Conservation (phyloP, 2,113 vertebrate species). For the Cacatua alba region DNA sequence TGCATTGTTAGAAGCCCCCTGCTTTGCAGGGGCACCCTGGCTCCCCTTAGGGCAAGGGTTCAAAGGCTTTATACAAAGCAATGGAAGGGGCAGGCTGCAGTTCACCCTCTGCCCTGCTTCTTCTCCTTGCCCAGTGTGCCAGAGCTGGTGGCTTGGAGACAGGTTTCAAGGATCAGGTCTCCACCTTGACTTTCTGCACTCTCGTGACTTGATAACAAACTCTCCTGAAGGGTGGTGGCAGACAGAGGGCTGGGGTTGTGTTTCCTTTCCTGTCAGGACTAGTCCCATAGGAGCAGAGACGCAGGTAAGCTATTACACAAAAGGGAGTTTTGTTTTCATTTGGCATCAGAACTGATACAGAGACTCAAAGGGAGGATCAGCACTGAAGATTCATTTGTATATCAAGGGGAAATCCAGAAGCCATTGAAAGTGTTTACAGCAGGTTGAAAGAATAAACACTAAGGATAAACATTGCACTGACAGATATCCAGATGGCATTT, state of each 20-base stretch:
- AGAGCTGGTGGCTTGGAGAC: background rate
- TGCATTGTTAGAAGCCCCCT: slow-evolving; percentile 37
- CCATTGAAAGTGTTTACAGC: slow-evolving; percentile 36
- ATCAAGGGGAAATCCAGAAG: slow-evolving; percentile 49
- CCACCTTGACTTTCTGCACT: background rate
- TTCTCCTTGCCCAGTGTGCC: background rate
- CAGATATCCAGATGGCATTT: background rate
- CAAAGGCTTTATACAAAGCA: slow-evolving; percentile 13
- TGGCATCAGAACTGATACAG: slow-evolving; percentile 27
- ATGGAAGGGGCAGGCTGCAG: background rate
- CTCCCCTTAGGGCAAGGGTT: slow-evolving; percentile 45
- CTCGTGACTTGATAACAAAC: background rate
- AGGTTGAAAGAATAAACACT: background rate
- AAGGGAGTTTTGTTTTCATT: slow-evolving; percentile 35
- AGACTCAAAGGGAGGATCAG: slow-evolving; percentile 19
- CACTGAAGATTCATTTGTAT: slow-evolving; percentile 13
- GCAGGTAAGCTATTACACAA: background rate
- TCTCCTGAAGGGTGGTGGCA: background rate
- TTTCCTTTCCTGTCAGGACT: background rate
- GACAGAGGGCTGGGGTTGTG: background rate
- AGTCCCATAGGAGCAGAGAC: background rate
- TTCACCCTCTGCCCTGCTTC: background rate
- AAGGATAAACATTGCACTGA: background rate
- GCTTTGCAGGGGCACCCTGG: background rate
- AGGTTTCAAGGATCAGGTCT: background rate